Evolutionary conservation across 1,140 invertebrate genomes (phyloP), one percentile per base, ranked within the genome.

Genomic region (Drosophila watanabei): DNA sequence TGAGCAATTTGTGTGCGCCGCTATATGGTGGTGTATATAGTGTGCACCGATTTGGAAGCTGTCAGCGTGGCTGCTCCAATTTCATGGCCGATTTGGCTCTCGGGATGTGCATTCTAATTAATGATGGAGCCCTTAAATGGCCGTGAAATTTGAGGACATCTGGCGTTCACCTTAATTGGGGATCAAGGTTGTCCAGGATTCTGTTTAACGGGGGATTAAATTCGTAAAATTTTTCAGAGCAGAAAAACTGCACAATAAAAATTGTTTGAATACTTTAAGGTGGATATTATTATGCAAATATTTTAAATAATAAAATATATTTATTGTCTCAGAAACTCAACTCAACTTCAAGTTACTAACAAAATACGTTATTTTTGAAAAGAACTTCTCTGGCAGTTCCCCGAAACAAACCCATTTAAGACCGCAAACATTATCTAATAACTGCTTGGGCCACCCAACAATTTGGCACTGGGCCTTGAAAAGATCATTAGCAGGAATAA

Each of bases 401-500:
- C 2, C 24, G 63, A 78, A 78, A 28, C 30, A 0, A 30, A 32
- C n/a, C 28, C 20, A 37, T 56, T 52, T 68, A 54, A 18, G 30
- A 68, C 24, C 41, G 16, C 18, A 76, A 76, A 68, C 28, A 61
- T 61, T 57, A 69, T 49, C 56, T 41, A 69, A 78, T 61, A 37
- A n/a, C 46, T 14, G 13, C 16, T 30, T 10, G 8, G 75, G 54
- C 75, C 75, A 64, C 60, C 72, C 83, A 85, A 33, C 51, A 73
- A 71, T 32, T 46, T 71, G 48, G 48, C 30, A 58, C 4, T 39
- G 28, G 4, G 46, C 10, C 20, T 68, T 84, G 85, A 84, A 85
- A 85, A 85, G 82, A 90, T 89, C 86, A 89, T 89, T 89, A 90
- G 79, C 65, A 68, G 86, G 86, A 89, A 89, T 90, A 90, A 89